Base-by-base conservation (phyloP, 2,113 vertebrate genomes). In the Lepisosteus osseus region DNA sequence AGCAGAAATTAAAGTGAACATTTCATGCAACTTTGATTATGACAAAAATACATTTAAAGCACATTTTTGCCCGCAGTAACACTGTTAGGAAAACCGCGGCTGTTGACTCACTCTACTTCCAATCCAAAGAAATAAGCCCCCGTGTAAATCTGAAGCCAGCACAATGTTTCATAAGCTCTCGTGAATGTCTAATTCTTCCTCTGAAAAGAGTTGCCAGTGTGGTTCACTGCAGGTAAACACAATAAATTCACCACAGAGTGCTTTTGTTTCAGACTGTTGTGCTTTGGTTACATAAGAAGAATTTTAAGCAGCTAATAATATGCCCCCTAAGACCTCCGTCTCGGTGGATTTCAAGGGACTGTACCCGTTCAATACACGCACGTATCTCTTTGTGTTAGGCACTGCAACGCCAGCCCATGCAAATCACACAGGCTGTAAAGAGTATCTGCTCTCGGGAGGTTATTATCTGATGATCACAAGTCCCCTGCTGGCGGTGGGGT, bases 221-320 rank as follows among this genome's bases (percentile, higher is more conserved):
- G 55, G 68, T 55, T 54, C 2, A 57, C 72, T 12, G 55, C 44
- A 13, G 70, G 64, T 73, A 74, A 77, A 76, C 76, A 76, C 76
- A 72, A 78, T 73, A 75, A 71, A 80, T 69, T 72, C 75, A 66
- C 71, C 54, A 80, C 75, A 86, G 78, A 73, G 69, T 71, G 72
- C 45, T 67, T 77, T 78, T 84, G 70, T 74, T 78, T 82, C 72
- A 64, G 82, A 69, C 70, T 77, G 78, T 77, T 74, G 80, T 78
- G 76, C 77, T 82, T 79, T 86, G 82, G 84, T 87, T 87, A 81
- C 84, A 81, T 87, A 81, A 84, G 84, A 91, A 86, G 89, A 92
- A 92, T 92, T 88, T 91, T 90, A 92, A 92, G 84, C 84, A 88
- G 91, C 87, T 91, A 87, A 90, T 73, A 76, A 74, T 90, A 91